Percentiles rank a stretch among this genome's conserved stretches.
phyloP scores from a whole-genome alignment of 2,113 vertebrate species.

The Engystomops pustulosus region DNA sequence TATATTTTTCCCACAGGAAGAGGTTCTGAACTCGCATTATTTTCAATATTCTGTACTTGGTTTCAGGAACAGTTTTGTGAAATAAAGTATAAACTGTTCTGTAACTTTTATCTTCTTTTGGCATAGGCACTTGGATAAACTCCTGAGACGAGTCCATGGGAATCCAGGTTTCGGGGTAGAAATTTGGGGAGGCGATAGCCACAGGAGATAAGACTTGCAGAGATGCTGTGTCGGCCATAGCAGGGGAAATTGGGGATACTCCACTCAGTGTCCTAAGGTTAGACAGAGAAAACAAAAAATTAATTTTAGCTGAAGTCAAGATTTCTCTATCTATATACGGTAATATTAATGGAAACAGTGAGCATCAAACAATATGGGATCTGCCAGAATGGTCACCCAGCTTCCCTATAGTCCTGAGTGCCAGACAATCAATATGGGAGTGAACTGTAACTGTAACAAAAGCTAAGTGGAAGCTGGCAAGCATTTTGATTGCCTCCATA shows the following conservation, averaged over 20 bases:
- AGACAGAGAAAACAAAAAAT: constrained; percentile 35
- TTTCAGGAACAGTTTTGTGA: constrained; percentile 98
- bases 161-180: constrained; percentile 96
- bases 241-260: constrained; percentile 68
- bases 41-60: constrained; percentile 93
- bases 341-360: neutral
- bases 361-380: neutral
- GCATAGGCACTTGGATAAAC: constrained; percentile 96
- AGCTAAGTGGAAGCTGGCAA: neutral
- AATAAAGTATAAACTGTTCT: constrained; percentile 97
- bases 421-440: neutral
- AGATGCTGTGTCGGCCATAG: constrained; percentile 67
- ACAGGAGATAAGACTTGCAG: constrained; percentile 78
- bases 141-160: constrained; percentile 92
- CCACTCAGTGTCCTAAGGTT: constrained; percentile 84
- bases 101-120: constrained; percentile 94
- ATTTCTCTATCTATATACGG: neutral
- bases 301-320: neutral
- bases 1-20: constrained; percentile 99
- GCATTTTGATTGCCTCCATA: neutral
- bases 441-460: neutral
- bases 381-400: neutral
- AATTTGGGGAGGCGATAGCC: constrained; percentile 78
- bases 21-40: constrained; percentile 96
- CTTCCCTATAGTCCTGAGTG: neutral